These are phyloP conservation scores for Suncus etruscus DNA, from an alignment of 2,113 vertebrate genomes.

Conservation along the genomic window DNA sequence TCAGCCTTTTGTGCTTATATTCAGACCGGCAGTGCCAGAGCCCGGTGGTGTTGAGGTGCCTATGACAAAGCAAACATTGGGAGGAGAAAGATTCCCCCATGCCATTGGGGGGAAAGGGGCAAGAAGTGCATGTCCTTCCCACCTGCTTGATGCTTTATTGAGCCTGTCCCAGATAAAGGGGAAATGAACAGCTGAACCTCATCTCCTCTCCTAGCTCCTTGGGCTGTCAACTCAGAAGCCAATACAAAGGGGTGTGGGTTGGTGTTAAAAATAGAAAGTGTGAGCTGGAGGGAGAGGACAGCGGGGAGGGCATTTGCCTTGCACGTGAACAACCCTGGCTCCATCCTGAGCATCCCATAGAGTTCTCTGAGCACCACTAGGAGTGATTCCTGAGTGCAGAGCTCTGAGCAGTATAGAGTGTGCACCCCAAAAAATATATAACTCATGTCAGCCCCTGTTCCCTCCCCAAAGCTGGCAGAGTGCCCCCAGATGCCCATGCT, in stretches of 20 bases:
- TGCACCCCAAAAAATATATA: too few relatives aligned
- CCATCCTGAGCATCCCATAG: too few relatives aligned
- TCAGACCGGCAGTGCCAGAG: conserved; percentile 23
- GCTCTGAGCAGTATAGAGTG: too few relatives aligned
- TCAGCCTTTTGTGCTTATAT: conserved; percentile 56
- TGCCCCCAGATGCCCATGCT: not conserved
- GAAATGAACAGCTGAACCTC: not conserved
- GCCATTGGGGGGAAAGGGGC: conserved; percentile 81
- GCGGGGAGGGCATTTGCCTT: too few relatives aligned
- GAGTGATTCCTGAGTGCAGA: too few relatives aligned
- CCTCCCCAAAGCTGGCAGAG: not conserved
- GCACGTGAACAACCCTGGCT: too few relatives aligned
- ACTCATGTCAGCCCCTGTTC: conserved; percentile 13
- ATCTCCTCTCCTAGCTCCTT: conserved; percentile 60
- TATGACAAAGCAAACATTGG: conserved; percentile 84
- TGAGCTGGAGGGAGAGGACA: too few relatives aligned
- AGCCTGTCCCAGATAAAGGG: conserved; percentile 78
- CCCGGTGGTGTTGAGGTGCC: conserved; percentile 79
- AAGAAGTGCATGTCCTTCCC: conserved; percentile 81
- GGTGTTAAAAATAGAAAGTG: conserved; percentile 66
- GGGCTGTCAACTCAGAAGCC: conserved; percentile 53
- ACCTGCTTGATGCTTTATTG: conserved; percentile 83
- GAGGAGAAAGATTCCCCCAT: conserved; percentile 83
- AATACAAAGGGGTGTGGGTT: conserved; percentile 75
- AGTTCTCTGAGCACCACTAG: too few relatives aligned